Percentiles rank a stretch among this genome's conserved stretches.
phyloP scores from a whole-genome alignment of 2,113 vertebrate species.

The Ameiurus melas region DNA sequence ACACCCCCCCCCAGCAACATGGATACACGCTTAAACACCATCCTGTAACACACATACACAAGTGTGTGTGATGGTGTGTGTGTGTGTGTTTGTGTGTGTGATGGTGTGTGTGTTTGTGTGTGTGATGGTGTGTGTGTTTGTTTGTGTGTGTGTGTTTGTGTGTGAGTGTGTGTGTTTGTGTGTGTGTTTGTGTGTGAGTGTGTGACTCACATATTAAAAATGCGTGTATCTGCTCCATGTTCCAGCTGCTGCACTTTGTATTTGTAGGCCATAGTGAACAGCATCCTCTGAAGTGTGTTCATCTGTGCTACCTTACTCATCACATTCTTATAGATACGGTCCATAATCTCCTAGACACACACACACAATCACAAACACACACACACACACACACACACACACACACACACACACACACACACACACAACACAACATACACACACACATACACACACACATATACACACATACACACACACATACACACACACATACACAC shows the following conservation, averaged over 20 bases:
- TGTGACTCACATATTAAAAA: conserved; percentile 87
- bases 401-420: too few relatives aligned
- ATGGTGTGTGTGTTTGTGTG: too few relatives aligned
- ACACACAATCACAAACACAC: too few relatives aligned
- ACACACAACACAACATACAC: too few relatives aligned
- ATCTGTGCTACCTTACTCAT: conserved; percentile 98
- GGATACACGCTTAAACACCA: conserved; percentile 90
- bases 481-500: too few relatives aligned
- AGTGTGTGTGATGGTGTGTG: too few relatives aligned
- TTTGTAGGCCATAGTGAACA: conserved; percentile 92
- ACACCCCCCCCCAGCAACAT: conserved; percentile 86
- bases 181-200: not conserved
- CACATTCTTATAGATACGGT: conserved; percentile 96
- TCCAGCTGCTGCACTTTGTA: conserved; percentile 96
- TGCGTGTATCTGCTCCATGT: conserved; percentile 90
- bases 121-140: not conserved
- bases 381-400: too few relatives aligned
- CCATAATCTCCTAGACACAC: conserved; percentile 91
- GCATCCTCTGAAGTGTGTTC: conserved; percentile 86
- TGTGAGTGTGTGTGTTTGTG: too few relatives aligned
- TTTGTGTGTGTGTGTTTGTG: too few relatives aligned
- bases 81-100: too few relatives aligned
- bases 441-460: too few relatives aligned
- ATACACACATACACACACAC: too few relatives aligned
- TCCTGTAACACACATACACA: conserved; percentile 73